Base-by-base conservation (phyloP, 1,140 invertebrate genomes). In the Glossosoma conforme region DNA sequence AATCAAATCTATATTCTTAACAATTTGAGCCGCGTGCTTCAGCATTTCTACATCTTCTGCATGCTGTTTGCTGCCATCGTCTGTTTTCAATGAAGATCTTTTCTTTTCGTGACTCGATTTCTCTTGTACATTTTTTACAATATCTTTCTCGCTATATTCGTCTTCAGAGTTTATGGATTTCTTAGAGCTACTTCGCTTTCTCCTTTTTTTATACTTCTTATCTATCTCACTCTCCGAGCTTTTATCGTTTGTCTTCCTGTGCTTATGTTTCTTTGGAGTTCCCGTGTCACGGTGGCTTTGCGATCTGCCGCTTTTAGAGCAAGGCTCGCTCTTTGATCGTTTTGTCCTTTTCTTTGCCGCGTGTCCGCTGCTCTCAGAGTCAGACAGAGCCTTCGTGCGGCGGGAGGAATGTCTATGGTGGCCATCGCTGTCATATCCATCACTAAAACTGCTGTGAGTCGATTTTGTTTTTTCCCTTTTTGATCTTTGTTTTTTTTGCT, bases 371-470 rank as follows among this genome's bases (percentile, higher is more conserved):
- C 60, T 61, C 50, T 65, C 63, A 9, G 69, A 70, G 25, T 66
- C 32, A 55, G 62, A 52, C 50, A 64, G 40, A 52, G 65, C 41
- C 55, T 64, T 35, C 54, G 68, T 43, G 58, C 69, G 44, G 60
- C 56, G 48, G 61, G 63, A 37, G 58, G 54, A 32, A 56, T 60
- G 44, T 54, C 52, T 41, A 58, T 59, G 51, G 15, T 38, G 17
- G 13, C 35, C 36, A 20, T 75, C 72, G 41, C 56, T 68, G 36
- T 75, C 71, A 51, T 72, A 72, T 11, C 70, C 72, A 60, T 75
- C 72, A 61, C 72, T 75, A 58, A 72, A 74, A 62, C 71, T 75
- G 59, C 67, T 71, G 62, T 73, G 66, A 43, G 63, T 60, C 45
- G 24, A 43, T 45, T 43, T 53, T 19, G 62, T 58, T 53, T 65